Evolutionary conservation across 2,113 vertebrate species (phyloP).

Genomic region (Mustela lutreola): DNA sequence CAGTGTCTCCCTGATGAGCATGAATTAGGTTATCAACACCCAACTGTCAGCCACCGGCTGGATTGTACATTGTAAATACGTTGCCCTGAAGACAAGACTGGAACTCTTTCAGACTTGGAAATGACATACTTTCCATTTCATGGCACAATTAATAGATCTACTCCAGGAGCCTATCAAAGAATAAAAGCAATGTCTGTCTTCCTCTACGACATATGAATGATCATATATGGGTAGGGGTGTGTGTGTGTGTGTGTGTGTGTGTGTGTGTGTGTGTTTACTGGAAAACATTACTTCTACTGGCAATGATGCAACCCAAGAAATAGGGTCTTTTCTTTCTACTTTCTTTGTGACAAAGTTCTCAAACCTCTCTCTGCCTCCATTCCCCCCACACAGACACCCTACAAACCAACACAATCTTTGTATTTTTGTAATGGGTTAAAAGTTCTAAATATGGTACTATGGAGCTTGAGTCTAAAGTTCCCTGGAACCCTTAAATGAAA

Average conservation of each 20-base stretch:
- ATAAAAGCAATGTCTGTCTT: slow-evolving; percentile 53
- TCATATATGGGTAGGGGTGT: background rate
- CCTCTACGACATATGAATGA: background rate
- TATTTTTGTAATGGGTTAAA: slow-evolving; percentile 21
- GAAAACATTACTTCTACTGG: background rate
- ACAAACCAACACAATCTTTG: background rate
- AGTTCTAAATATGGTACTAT: slow-evolving; percentile 6
- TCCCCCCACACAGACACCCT: background rate
- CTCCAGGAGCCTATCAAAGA: background rate
- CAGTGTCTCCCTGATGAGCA: slow-evolving; percentile 80
- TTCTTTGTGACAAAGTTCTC: background rate
- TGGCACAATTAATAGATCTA: slow-evolving; percentile 63
- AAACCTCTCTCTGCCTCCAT: background rate
- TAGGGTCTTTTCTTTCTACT: slow-evolving; percentile 34
- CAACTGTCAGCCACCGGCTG: slow-evolving; percentile 83
- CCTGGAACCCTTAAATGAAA: slow-evolving; percentile 28
- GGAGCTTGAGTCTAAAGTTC: background rate
- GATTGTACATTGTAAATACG: slow-evolving; percentile 83
- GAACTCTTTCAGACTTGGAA: slow-evolving; percentile 76
- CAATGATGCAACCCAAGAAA: background rate
- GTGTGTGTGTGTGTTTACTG: background rate
- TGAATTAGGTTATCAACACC: slow-evolving; percentile 85
- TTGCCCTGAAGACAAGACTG: slow-evolving; percentile 75
- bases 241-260: background rate
- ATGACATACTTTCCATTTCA: slow-evolving; percentile 74